Evolutionary conservation across 2,888 invertebrate genomes (phyloP).

Genomic region (Euzophera pinguis): DNA sequence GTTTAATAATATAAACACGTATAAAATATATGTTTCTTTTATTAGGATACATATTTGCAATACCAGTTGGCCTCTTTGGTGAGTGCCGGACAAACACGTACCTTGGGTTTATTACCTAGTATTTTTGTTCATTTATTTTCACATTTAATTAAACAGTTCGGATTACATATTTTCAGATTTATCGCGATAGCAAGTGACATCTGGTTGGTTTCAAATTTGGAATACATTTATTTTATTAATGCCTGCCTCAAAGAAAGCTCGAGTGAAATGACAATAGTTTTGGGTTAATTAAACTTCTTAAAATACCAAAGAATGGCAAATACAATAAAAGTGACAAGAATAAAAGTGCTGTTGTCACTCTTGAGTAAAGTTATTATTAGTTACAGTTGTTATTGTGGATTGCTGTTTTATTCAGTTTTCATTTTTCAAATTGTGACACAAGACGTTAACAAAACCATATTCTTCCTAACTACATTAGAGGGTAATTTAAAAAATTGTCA

Average conservation of each 20-base stretch:
- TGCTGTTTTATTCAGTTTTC: neutral
- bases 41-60: constrained; percentile 76
- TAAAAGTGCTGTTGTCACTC: too few relatives aligned
- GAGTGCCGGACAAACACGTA: constrained; percentile 56
- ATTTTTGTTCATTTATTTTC: constrained; percentile 25
- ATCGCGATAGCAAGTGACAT: neutral
- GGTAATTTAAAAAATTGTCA: too few relatives aligned
- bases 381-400: too few relatives aligned
- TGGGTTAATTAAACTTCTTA: too few relatives aligned
- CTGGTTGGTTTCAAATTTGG: neutral
- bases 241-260: too few relatives aligned
- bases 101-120: constrained; percentile 42
- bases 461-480: too few relatives aligned
- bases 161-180: neutral
- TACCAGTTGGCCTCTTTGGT: constrained; percentile 77
- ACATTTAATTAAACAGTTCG: constrained; percentile 17
- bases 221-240: too few relatives aligned
- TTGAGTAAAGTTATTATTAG: too few relatives aligned
- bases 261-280: too few relatives aligned
- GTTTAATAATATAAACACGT: constrained; percentile 25
- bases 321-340: too few relatives aligned
- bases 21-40: constrained; percentile 60
- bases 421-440: neutral
- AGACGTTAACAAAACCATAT: too few relatives aligned
- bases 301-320: too few relatives aligned